Base-by-base conservation (phyloP, 2,113 vertebrate genomes). In the Dipodomys ordii region DNA sequence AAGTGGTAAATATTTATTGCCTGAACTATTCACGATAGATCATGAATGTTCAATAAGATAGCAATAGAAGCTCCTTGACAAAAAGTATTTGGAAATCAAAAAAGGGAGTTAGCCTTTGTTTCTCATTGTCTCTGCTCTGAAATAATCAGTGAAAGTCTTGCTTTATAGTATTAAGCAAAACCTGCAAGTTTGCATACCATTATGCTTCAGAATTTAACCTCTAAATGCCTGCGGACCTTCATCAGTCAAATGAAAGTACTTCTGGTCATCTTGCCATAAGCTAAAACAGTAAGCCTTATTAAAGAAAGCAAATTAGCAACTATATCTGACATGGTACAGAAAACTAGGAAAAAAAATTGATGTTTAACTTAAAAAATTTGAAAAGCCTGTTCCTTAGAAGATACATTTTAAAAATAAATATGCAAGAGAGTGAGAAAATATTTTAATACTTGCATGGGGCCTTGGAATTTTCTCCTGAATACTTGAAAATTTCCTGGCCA, bases 1-100 rank as follows among this genome's bases (percentile, higher is more conserved):
- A 23, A 20, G 65, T 69, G 74, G 46, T 71, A 78, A 83, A 20
- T 87, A 90, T 89, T 87, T 96, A 60, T 69, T 73, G 46, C 8
- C 39, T 60, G 30, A 92, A 79, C 0, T 57, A 13, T 69, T 78
- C 65, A 87, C n/a, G 25, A 82, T 39, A 35, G 49, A n/a, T 64
- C 53, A 10, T 67, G 49, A 88, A 74, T 62, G 23, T 77, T 84
- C 23, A 77, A 44, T 67, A 68, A 90, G 46, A 7, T 88, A 90
- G 20, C 74, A 73, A 32, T 49, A 94, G 60, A 85, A 4, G 0
- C 23, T 77, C 68, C 44, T 94, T 83, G 30, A 72, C 39, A 88
- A 12, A 78, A 80, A 65, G 3, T 30, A n/a, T 72, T 79, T 62
- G 23, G 77, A 89, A 80, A n/a, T 87, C 23, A 83, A 82, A 92